phyloP scores from a whole-genome alignment of 2,113 vertebrate species.

The Albula glossodonta region DNA sequence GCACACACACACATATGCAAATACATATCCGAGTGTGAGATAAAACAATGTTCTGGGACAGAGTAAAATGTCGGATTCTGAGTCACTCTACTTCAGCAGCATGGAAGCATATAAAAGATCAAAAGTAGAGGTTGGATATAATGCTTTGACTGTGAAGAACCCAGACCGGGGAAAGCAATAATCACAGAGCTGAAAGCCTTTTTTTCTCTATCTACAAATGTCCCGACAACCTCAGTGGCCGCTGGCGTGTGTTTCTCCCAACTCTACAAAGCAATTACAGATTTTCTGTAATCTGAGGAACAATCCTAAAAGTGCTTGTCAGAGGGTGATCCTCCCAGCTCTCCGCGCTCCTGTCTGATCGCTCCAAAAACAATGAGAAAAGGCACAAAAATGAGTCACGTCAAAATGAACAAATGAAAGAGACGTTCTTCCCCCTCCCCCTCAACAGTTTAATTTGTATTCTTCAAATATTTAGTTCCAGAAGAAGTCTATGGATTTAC shows the following conservation, averaged over 20 bases:
- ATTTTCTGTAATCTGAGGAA: not conserved
- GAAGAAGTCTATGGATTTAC: not conserved
- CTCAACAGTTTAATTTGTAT: not conserved
- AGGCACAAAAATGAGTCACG: not conserved
- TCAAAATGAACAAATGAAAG: not conserved
- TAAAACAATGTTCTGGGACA: not conserved
- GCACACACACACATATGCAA: not conserved
- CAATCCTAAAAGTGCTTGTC: not conserved
- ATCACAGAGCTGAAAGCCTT: not conserved
- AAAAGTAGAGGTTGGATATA: not conserved
- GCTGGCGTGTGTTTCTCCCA: not conserved
- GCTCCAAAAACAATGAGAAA: not conserved
- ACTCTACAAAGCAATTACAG: conserved; percentile 3
- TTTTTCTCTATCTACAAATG: not conserved
- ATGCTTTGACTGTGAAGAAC: not conserved
- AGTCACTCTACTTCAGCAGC: not conserved
- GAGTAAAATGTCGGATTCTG: not conserved
- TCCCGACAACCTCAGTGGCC: not conserved
- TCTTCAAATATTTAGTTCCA: not conserved
- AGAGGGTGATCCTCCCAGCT: not conserved
- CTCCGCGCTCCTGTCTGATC: not conserved
- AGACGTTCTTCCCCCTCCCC: not conserved
- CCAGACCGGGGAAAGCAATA: not conserved
- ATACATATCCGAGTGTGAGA: not conserved
- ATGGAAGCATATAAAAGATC: not conserved